Percentiles rank a stretch among this genome's conserved stretches.
Evolutionary conservation across 2,888 invertebrate genomes (phyloP).

Genomic region (Heteropelma amictum): DNA sequence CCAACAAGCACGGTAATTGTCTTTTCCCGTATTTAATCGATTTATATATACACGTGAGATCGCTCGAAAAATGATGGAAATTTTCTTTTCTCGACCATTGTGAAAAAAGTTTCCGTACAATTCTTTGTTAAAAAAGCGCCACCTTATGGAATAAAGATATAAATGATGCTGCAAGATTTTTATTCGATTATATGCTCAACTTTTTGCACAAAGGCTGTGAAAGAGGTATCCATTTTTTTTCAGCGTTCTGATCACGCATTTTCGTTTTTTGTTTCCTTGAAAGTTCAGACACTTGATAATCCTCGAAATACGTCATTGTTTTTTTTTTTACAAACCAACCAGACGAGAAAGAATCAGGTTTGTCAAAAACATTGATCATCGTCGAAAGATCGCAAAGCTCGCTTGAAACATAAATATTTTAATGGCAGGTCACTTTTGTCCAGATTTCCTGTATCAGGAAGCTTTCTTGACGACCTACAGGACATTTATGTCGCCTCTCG

Average conservation of each 20-base stretch:
- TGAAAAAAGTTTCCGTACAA: no score
- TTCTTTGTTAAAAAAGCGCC: no score
- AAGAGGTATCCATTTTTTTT: no score
- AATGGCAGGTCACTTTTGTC: conserved; percentile 57
- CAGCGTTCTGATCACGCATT: no score
- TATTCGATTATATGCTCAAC: no score
- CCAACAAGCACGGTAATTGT: conserved; percentile 87
- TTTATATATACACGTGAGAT: neutral
- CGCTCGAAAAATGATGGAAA: no score
- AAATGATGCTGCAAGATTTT: no score
- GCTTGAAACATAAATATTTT: conserved; percentile 47
- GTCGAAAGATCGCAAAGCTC: conserved; percentile 30
- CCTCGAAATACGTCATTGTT: neutral
- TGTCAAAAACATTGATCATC: conserved; percentile 53
- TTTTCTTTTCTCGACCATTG: no score
- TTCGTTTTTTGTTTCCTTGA: no score
- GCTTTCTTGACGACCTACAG: conserved; percentile 99
- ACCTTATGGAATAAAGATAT: no score
- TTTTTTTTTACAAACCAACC: conserved; percentile 46
- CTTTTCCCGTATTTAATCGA: conserved; percentile 40
- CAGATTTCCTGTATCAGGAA: conserved; percentile 96
- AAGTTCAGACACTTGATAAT: no score
- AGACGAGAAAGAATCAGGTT: conserved; percentile 80
- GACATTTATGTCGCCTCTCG: conserved; percentile 94
- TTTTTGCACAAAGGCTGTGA: no score